Percentiles rank a stretch among this genome's conserved stretches.
Evolutionary conservation across 2,797 vertebrate genomes (phyloP).

Genomic region (Falco naumanni): DNA sequence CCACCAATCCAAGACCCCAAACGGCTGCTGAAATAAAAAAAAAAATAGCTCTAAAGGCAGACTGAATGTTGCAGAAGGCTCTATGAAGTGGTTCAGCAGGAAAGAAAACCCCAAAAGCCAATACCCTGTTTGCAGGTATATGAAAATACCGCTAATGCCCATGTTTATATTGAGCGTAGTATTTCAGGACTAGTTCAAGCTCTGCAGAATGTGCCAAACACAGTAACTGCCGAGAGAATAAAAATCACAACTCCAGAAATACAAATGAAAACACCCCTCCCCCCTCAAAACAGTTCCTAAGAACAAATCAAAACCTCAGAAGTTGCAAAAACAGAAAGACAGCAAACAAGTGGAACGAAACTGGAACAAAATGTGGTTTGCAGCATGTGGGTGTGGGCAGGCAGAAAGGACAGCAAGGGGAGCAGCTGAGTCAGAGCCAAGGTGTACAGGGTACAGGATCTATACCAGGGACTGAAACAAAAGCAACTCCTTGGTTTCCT

Average conservation of each 20-base stretch:
- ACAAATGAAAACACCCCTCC: neutral
- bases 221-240: neutral
- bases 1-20: neutral
- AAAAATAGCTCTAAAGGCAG: neutral
- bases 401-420: neutral
- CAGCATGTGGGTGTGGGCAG: neutral
- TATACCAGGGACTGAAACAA: neutral
- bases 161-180: neutral
- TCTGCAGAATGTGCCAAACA: neutral
- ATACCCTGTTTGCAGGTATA: neutral
- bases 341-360: neutral
- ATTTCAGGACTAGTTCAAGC: neutral
- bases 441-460: neutral
- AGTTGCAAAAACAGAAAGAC: neutral
- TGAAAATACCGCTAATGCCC: neutral
- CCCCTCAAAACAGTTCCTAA: neutral
- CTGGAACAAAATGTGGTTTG: neutral
- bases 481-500: neutral
- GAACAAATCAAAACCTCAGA: neutral
- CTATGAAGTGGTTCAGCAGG: neutral
- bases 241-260: neutral
- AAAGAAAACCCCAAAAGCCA: neutral
- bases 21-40: neutral
- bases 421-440: neutral
- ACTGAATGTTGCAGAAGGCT: neutral